phyloP scores from a whole-genome alignment of 2,113 vertebrate genomes.

The Pomatostomus ruficeps region DNA sequence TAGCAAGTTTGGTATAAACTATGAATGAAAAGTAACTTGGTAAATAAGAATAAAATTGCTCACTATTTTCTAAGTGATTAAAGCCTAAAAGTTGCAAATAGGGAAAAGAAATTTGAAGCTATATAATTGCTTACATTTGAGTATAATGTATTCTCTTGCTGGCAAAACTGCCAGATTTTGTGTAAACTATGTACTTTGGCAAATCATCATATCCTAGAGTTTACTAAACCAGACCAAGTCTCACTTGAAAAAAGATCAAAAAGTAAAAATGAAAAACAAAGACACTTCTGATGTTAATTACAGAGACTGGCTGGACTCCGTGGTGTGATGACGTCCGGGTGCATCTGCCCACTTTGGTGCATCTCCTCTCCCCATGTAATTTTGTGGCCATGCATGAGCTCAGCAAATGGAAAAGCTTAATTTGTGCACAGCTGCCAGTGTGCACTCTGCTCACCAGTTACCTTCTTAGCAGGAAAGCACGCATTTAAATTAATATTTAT shows the following conservation, averaged over 20 bases:
- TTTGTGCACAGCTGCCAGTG: not conserved
- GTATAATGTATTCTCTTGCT: not conserved
- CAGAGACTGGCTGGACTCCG: not conserved
- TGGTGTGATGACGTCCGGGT: not conserved
- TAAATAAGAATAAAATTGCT: not conserved
- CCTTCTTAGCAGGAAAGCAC: not conserved
- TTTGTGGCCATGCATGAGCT: not conserved
- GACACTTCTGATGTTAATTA: not conserved
- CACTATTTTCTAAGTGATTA: not conserved
- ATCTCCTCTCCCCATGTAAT: not conserved
- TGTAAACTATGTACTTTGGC: not conserved
- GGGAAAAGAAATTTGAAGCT: not conserved
- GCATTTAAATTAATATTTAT: conserved; percentile 2
- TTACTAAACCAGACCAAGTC: not conserved
- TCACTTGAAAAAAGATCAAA: not conserved
- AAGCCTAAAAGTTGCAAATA: not conserved
- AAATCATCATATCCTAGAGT: not conserved
- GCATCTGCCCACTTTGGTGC: not conserved
- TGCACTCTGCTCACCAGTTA: not conserved
- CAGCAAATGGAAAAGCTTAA: not conserved
- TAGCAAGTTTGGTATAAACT: not conserved
- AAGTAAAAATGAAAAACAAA: not conserved
- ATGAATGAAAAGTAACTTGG: not conserved
- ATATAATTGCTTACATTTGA: not conserved
- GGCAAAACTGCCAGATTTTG: not conserved